A percentile compares a stretch with the other conserved stretches of the same genome.
phyloP scores from a whole-genome alignment of 37 sponge, comb jelly and placozoan species.

The Crambe crambe region DNA sequence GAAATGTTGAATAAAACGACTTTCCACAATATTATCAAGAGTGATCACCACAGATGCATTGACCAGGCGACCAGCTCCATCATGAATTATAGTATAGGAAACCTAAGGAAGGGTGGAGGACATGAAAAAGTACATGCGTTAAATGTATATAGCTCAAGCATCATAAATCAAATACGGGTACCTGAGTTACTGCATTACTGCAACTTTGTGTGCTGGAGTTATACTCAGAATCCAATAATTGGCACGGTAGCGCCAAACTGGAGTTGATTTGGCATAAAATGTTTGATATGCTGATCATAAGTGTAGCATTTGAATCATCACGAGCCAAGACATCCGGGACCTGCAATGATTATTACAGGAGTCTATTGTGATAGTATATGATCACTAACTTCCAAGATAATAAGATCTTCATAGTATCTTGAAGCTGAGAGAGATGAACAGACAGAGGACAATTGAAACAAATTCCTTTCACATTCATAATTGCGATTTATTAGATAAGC shows the following conservation, averaged over 20 bases:
- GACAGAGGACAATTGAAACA: not conserved
- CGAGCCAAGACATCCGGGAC: not conserved
- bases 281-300: too few relatives aligned
- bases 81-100: constrained; percentile 5
- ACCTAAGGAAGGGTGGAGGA: not conserved
- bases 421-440: not conserved
- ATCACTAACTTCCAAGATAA: not conserved
- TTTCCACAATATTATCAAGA: not conserved
- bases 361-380: too few relatives aligned
- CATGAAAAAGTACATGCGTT: too few relatives aligned
- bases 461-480: not conserved
- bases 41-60: not conserved
- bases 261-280: not conserved
- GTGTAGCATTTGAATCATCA: too few relatives aligned
- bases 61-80: constrained; percentile 17
- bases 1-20: not conserved
- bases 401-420: not conserved
- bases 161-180: too few relatives aligned
- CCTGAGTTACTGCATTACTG: not conserved
- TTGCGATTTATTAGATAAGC: not conserved
- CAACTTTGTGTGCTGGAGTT: not conserved
- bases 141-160: too few relatives aligned
- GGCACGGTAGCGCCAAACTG: not conserved
- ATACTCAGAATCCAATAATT: not conserved
- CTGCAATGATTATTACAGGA: too few relatives aligned